Conservation (phyloP, 2,113 vertebrate genomes). For the Capreolus pygargus region DNA sequence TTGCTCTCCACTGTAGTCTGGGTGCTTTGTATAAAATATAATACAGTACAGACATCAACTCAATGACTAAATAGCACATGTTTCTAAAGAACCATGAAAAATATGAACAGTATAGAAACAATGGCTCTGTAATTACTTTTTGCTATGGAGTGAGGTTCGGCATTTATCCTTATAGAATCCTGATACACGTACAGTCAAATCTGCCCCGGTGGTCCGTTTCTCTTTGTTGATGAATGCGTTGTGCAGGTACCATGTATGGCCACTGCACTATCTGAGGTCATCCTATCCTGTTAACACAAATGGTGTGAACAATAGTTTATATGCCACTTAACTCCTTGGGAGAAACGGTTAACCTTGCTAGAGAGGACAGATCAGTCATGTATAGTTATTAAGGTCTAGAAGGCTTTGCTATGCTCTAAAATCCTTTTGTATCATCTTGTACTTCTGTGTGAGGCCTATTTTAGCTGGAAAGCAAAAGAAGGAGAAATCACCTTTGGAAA, state of each 20-base stretch:
- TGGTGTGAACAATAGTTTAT: constrained; percentile 89
- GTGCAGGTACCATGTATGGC: constrained; percentile 80
- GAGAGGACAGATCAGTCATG: constrained; percentile 86
- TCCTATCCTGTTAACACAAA: constrained; percentile 85
- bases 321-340: constrained; percentile 88
- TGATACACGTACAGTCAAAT: constrained; percentile 83
- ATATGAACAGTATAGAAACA: constrained; percentile 85
- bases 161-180: constrained; percentile 85
- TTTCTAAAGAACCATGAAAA: constrained; percentile 85
- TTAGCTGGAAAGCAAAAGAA: constrained; percentile 70
- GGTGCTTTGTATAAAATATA: constrained; percentile 83
- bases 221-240: constrained; percentile 86
- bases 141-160: constrained; percentile 80
- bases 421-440: constrained; percentile 75
- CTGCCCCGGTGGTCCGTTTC: constrained; percentile 83
- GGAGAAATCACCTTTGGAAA: constrained; percentile 53
- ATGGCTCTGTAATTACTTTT: constrained; percentile 86
- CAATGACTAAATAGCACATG: constrained; percentile 82
- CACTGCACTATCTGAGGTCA: constrained; percentile 83
- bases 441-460: constrained; percentile 49
- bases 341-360: constrained; percentile 87
- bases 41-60: constrained; percentile 82
- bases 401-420: constrained; percentile 82
- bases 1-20: constrained; percentile 74
- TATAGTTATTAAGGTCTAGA: constrained; percentile 85